phyloP scores from a whole-genome alignment of 1,140 invertebrate genomes.

The Anthonomus grandis region DNA sequence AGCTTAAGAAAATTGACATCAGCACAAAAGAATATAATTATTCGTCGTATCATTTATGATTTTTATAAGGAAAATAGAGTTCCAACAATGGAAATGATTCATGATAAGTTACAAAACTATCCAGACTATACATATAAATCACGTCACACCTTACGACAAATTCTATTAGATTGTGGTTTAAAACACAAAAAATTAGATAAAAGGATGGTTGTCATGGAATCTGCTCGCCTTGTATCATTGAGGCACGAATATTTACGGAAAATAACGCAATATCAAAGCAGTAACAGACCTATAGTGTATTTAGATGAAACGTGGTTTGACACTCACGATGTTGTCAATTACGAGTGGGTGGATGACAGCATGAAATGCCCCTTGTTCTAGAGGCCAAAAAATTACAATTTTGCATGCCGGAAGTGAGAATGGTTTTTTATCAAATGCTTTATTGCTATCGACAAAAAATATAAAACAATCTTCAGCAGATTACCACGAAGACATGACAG shows the following conservation, averaged over 20 bases:
- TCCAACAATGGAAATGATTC: constrained; percentile 13
- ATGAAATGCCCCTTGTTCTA: constrained; percentile 16
- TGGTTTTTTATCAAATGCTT: constrained; percentile 32
- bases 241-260: constrained; percentile 7
- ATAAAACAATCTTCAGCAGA: constrained; percentile 15
- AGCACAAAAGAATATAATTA: constrained; percentile 10
- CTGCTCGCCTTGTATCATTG: background rate
- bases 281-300: constrained; percentile 7
- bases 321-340: constrained; percentile 10
- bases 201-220: constrained; percentile 17
- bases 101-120: constrained; percentile 10
- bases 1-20: constrained; percentile 8
- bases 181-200: constrained; percentile 12
- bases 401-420: constrained; percentile 33
- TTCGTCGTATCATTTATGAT: background rate
- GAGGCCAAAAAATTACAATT: constrained; percentile 33
- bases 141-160: background rate
- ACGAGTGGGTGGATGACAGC: constrained; percentile 4
- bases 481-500: constrained; percentile 36
- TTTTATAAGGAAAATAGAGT: constrained; percentile 12
- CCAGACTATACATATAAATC: constrained; percentile 3
- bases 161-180: constrained; percentile 8
- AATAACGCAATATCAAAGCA: constrained; percentile 6
- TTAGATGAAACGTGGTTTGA: constrained; percentile 22
- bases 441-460: constrained; percentile 26